phyloP scores from a whole-genome alignment of 2,888 invertebrate genomes.

The Brachyptera putata region DNA sequence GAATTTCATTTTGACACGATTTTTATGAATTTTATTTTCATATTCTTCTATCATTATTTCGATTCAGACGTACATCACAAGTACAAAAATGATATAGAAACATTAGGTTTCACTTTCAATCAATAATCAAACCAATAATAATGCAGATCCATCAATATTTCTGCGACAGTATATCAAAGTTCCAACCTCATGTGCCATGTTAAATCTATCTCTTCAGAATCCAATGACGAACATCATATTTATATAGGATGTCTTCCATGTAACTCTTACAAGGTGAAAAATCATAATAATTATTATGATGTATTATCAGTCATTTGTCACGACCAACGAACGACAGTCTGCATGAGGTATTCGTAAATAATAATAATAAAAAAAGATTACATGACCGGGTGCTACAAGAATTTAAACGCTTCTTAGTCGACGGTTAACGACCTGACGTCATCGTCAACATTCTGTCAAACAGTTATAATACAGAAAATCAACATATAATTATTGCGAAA shows the following conservation, averaged over 20 bases:
- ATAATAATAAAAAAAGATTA: neutral
- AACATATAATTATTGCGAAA: neutral
- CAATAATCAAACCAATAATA: too few species aligned
- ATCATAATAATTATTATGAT: constrained; percentile 7
- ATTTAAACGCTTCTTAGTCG: neutral
- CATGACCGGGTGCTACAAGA: neutral
- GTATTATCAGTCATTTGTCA: constrained; percentile 20
- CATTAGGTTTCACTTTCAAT: too few species aligned
- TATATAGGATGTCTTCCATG: constrained; percentile 1
- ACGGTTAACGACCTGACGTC: constrained; percentile 1
- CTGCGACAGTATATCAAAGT: too few species aligned
- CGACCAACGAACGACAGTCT: neutral
- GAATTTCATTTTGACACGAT: too few species aligned
- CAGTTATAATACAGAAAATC: neutral
- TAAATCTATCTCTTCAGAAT: neutral
- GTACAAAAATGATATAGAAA: too few species aligned
- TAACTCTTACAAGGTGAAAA: neutral
- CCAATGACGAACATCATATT: constrained; percentile 5
- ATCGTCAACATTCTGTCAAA: constrained; percentile 1
- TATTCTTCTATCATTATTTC: too few species aligned
- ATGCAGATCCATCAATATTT: too few species aligned
- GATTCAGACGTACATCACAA: too few species aligned
- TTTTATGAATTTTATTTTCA: too few species aligned
- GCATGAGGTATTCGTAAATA: neutral
- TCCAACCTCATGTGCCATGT: too few species aligned